Evolutionary conservation across 1,140 invertebrate species (phyloP), one percentile per base, ranked within the genome.

Genomic region (Adoxophyes honmai): DNA sequence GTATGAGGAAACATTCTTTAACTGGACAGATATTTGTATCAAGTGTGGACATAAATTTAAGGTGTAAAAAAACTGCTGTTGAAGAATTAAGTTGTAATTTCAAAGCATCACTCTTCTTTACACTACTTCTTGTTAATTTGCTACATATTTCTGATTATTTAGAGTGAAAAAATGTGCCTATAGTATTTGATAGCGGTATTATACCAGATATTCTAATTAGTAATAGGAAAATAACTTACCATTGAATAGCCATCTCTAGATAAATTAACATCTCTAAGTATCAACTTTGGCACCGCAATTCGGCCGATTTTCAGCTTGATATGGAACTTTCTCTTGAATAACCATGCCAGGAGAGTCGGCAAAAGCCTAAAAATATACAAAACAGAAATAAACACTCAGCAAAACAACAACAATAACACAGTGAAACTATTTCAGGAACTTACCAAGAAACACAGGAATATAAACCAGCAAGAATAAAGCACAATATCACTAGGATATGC

Each of bases 231-330:
- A 9, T 59, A 59, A 91, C 92, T 92, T 90, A 94, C 94, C 63
- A 95, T 86, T 37, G 90, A 91, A 57, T 93, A 92, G 8, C 93
- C 93, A 90, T 92, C 92, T 81, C 92, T 93, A 0, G 91, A 89
- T 51, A 94, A 82, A 59, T 91, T 91, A 1, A 94, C 91, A 85
- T 94, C 92, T 67, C 92, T 90, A 1, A 94, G 78, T 44, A 91
- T 92, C 64, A 94, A 91, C 74, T 93, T 94, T 36, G 92, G 92
- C 21, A 95, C 81, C 6, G 92, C 91, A 62, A 94, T 92, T 57
- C 91, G 90, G 1, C 94, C 93, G 38, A 94, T 92, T 64, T 91
- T 91, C 16, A 94, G 78, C 68, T 93, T 90, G 53, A 94, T 91
- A 74, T 92, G 91, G 65, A 92, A 93, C 71, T 91, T 91, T 68